Base-by-base conservation (phyloP, 2,888 invertebrate genomes). In the Chirona hameri region DNA sequence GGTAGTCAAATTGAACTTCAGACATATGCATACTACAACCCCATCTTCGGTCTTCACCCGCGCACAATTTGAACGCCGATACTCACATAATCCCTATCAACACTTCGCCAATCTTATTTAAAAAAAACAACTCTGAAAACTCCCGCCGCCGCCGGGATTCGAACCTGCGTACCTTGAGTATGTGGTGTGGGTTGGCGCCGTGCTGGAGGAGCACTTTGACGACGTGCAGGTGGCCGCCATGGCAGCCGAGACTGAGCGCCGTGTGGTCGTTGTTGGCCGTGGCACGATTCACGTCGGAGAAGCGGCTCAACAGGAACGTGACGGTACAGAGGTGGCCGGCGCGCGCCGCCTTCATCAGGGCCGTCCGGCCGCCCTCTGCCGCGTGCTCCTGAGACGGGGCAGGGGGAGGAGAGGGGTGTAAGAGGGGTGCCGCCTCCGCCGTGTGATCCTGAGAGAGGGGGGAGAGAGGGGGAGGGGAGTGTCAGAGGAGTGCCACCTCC, bases 281-380 rank as follows among this genome's bases (percentile, higher is more conserved):
- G 27, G 89, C 88, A 85, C 93, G 91, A 87, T 95, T 94, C n/a
- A 95, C 93, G 88, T 95, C 93, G 31, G 95, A 95, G 84, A 92
- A 92, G 88, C 96, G 95, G 83, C 93, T 92, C 85, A 98, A 93
- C 84, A 99, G 93, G 90, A 96, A 98, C 90, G 97, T 95, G 86
- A 98, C 98, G 85, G 98, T 97, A 89, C 96, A 96, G 82, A 96
- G 90, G 89, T 99, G 98, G 0, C 99, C 99, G 27, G 98, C 97
- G 85, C 98, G 92, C 86, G 97, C 97, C 48, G 99, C 98, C 90
- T 98, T 99, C 99, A 99, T 99, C 87, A 99, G 90, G 81, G 99
- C 98, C 85, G 99, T 99, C 86, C 98, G 92, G 10, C 98, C 98
- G 84, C 97, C 98, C 89, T 99, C 98, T 80, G 96, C 95, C 90